Percentiles rank a stretch among this genome's conserved stretches.
These are phyloP conservation scores for Parasteatoda lunata DNA, from an alignment of 2,888 invertebrate genomes.

Conservation along the genomic window DNA sequence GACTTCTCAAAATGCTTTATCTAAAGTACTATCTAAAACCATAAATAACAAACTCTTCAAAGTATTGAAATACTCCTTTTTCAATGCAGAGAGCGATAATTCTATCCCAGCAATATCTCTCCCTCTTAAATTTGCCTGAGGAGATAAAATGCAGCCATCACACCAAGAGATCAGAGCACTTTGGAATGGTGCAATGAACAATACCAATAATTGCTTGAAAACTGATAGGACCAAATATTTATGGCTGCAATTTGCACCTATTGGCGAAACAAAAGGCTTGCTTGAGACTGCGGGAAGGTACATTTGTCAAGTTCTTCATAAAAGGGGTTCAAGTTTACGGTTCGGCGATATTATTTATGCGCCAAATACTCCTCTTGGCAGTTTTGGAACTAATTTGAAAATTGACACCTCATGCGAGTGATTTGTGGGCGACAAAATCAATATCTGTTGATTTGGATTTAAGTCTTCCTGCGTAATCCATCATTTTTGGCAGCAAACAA, in stretches of 20 bases:
- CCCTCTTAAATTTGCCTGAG: not conserved
- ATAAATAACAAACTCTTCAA: too few relatives aligned
- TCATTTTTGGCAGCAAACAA: not conserved
- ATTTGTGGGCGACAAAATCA: not conserved
- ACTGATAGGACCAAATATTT: constrained; percentile 2
- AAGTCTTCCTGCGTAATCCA: not conserved
- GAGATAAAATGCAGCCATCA: not conserved
- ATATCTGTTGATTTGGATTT: not conserved
- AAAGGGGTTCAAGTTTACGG: not conserved
- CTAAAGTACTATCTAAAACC: too few relatives aligned
- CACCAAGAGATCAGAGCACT: not conserved
- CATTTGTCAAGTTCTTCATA: not conserved
- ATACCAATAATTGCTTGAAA: not conserved
- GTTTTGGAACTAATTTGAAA: not conserved
- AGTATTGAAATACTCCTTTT: too few relatives aligned
- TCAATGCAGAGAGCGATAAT: too few relatives aligned
- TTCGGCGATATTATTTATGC: not conserved
- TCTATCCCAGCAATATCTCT: too few relatives aligned
- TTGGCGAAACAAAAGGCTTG: not conserved
- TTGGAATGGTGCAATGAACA: not conserved
- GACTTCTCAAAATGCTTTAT: too few relatives aligned
- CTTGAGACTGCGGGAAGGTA: not conserved
- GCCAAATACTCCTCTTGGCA: not conserved
- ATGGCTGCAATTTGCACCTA: not conserved
- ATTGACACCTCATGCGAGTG: not conserved